phyloP scores from a whole-genome alignment of 2,113 vertebrate species.

The Columba janthina region DNA sequence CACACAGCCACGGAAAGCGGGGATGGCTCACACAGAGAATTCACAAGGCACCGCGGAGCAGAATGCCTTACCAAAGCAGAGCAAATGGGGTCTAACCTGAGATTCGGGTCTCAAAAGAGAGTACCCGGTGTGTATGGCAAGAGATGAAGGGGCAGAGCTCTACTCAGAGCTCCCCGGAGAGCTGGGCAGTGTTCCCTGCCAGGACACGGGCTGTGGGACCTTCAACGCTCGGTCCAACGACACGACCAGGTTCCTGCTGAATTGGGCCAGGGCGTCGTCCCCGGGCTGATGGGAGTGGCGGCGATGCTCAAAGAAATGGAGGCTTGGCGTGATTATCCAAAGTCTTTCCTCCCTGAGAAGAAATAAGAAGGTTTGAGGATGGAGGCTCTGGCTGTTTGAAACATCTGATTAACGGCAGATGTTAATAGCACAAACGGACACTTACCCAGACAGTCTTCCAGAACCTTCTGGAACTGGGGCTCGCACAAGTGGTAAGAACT shows the following conservation, averaged over 20 bases:
- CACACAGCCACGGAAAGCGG: background rate
- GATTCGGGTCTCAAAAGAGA: background rate
- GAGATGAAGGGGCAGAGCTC: background rate
- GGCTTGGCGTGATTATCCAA: too few species aligned
- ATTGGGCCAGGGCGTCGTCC: background rate
- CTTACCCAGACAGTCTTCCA: background rate
- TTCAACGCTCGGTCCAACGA: background rate
- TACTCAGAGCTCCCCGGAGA: too few species aligned
- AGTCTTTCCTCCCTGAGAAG: background rate
- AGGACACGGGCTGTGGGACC: too few species aligned
- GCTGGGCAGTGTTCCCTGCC: too few species aligned
- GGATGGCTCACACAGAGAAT: background rate
- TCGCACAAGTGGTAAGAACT: background rate
- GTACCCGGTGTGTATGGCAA: background rate
- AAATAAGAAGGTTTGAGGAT: background rate
- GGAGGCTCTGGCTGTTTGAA: background rate
- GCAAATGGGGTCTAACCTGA: background rate
- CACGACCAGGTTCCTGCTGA: background rate
- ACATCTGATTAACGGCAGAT: background rate
- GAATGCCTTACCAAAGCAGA: background rate
- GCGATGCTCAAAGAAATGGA: background rate
- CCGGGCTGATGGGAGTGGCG: background rate
- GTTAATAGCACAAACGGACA: fast-evolving
- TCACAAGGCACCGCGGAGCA: background rate
- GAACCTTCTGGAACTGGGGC: background rate